These are phyloP conservation scores for Podotricha telesiphe DNA, from an alignment of 2,888 invertebrate genomes.

Conservation along the genomic window DNA sequence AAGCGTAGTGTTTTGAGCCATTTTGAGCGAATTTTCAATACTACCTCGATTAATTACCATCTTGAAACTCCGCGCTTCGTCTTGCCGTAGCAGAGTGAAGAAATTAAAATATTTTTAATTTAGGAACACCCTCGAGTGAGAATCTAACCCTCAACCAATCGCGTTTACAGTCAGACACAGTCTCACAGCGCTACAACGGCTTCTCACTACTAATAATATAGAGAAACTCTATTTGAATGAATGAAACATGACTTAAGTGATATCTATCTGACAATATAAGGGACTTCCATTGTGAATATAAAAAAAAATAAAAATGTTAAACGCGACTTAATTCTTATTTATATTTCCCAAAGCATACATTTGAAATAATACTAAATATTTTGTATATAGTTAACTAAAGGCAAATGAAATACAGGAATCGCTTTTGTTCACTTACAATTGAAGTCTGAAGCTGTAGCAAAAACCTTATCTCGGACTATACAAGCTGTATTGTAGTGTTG, in stretches of 20 bases:
- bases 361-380: neutral
- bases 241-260: neutral
- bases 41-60: no score
- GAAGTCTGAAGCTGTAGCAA: neutral
- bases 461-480: neutral
- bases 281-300: neutral
- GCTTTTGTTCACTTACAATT: neutral
- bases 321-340: neutral
- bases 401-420: constrained; percentile 3
- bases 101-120: no score
- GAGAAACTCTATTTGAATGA: no score
- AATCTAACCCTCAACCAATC: no score
- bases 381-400: neutral
- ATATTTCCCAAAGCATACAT: neutral
- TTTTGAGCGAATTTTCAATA: no score
- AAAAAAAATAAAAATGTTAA: neutral
- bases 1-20: no score
- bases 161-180: no score
- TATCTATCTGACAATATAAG: neutral
- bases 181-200: no score
- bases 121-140: no score
- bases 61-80: no score
- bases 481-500: neutral
- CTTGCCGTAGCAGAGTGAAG: no score
- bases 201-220: no score